These are phyloP conservation scores for Heliconius eleuchia DNA, from an alignment of 1,140 invertebrate genomes.

Conservation along the genomic window DNA sequence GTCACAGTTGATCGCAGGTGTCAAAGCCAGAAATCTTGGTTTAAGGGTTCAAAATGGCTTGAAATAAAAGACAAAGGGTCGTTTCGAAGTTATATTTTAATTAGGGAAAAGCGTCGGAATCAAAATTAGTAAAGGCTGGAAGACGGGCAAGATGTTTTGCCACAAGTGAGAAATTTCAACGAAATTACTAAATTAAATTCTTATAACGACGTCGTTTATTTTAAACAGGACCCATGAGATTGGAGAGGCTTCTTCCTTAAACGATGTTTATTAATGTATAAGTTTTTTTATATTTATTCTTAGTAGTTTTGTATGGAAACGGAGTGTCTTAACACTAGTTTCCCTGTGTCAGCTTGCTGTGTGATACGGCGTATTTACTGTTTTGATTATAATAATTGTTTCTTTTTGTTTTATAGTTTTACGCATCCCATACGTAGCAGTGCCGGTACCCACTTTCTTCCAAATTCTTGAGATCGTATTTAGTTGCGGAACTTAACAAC, in stretches of 20 bases:
- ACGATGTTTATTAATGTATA: not conserved
- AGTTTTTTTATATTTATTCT: not conserved
- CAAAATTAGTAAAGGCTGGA: constrained; percentile 53
- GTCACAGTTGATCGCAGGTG: constrained; percentile 35
- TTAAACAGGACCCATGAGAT: constrained; percentile 31
- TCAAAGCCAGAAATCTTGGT: constrained; percentile 34
- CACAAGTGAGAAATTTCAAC: constrained; percentile 43
- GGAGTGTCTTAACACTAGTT: too few species aligned
- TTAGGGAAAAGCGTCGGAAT: constrained; percentile 53
- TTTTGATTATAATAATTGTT: too few species aligned
- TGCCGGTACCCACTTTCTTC: too few species aligned
- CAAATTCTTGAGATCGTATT: too few species aligned
- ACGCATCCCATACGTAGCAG: too few species aligned
- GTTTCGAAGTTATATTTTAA: constrained; percentile 63
- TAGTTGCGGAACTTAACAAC: too few species aligned
- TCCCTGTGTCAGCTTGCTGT: too few species aligned
- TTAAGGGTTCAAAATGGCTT: constrained; percentile 30
- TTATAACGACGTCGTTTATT: constrained; percentile 41
- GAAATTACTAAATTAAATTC: constrained; percentile 49
- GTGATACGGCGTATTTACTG: too few species aligned
- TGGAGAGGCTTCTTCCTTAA: not conserved
- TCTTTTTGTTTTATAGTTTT: too few species aligned
- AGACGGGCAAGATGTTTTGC: constrained; percentile 45
- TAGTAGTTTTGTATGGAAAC: not conserved
- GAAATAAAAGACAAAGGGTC: constrained; percentile 46